Percentiles rank a stretch among this genome's conserved stretches.
These are phyloP conservation scores for Microtus richardsoni DNA, from an alignment of 2,113 vertebrate genomes.

Conservation along the genomic window DNA sequence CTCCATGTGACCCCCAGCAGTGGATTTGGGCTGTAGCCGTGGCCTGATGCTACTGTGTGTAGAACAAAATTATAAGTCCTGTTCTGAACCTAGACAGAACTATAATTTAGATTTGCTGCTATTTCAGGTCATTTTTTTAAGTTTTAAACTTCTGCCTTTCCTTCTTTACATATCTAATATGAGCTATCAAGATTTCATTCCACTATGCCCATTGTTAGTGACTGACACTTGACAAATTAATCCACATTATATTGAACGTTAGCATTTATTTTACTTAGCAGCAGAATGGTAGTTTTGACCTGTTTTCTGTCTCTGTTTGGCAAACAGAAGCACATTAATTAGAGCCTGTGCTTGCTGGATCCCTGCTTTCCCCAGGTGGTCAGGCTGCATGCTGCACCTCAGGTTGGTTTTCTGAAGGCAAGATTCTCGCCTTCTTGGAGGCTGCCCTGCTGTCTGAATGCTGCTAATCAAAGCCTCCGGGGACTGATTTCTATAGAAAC, in stretches of 20 bases:
- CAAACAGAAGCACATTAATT: not conserved
- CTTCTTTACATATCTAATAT: not conserved
- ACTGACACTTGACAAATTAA: not conserved
- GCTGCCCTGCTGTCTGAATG: conserved; percentile 15
- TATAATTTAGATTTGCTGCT: not conserved
- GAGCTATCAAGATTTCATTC: not conserved
- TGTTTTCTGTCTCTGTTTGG: conserved; percentile 28
- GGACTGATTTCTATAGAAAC: conserved; percentile 51
- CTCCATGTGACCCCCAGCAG: not conserved
- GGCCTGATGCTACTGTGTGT: not conserved
- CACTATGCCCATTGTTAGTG: not conserved
- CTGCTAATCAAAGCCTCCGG: conserved; percentile 39
- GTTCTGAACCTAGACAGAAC: not conserved
- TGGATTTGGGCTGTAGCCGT: not conserved
- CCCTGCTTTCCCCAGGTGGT: not conserved
- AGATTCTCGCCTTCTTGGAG: conserved; percentile 16
- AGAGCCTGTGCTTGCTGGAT: not conserved
- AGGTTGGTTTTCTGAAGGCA: conserved; percentile 1
- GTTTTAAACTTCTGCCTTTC: not conserved
- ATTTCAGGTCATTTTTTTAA: not conserved
- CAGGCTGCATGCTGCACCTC: not conserved
- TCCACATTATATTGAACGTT: not conserved
- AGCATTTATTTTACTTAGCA: not conserved
- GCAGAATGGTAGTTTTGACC: not conserved
- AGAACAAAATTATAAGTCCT: not conserved